Base-by-base conservation (phyloP, 2,113 vertebrate genomes). In the Cricetomys ansorgei region DNA sequence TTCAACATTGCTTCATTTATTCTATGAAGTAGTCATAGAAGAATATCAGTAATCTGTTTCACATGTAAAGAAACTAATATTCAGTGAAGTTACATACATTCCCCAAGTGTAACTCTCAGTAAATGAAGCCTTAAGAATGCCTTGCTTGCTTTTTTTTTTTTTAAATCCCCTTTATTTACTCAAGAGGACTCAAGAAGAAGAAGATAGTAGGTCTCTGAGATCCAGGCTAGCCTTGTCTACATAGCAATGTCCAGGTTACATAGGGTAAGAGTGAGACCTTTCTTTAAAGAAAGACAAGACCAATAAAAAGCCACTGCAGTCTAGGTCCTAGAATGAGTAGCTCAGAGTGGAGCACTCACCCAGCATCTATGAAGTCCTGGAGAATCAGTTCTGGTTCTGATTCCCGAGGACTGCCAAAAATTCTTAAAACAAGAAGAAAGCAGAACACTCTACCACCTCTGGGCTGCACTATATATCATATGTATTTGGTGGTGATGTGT, bases 1-100 rank as follows among this genome's bases (percentile, higher is more conserved):
- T 72, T 76, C 57, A 89, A 15, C 21, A 55, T 90, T 55, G 23
- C 86, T 55, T 90, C 11, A 64, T 55, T 95, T 79, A 40, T 84
- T 23, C 16, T 12, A 31, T 76, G 69, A 21, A 80, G 8, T 80
- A 43, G 31, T 1, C 67, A 5, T 45, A 9, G 75, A 40, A 80
- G 77, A 77, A 83, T 88, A 50, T 93, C 34, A 80, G 34, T 5
- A 57, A 57, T n/a, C 15, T 27, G 50, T 83, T 91, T 73, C 88
- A 25, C 43, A 81, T 37, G 16, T 70, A 50, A 91, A 96, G 85
- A 92, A 86, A 91, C 25, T 37, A 67, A 79, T 34, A 93, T 64
- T 87, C 72, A 27, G 34, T 43, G 25, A 90, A 77, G 65, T 81
- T 72, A 21, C 23, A 2, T n/a, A 83, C 86, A 45, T 73, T 89